Percentiles rank a stretch among this genome's conserved stretches.
These are phyloP conservation scores for Toxostoma redivivum DNA, from an alignment of 2,113 vertebrate genomes.

Conservation along the genomic window DNA sequence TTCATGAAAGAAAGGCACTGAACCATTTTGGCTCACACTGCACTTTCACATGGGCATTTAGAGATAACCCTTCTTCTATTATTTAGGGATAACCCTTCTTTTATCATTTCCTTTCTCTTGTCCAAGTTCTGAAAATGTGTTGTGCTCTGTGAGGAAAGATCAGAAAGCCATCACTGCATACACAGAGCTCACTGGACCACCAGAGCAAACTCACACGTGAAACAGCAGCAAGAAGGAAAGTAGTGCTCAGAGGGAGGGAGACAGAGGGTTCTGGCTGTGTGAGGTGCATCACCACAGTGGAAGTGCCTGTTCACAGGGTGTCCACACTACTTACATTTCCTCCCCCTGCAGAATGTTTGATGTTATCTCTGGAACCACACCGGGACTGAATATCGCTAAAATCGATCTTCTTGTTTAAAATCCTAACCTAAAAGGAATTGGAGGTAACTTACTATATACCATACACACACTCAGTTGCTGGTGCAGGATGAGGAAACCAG, in stretches of 20 bases:
- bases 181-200: neutral
- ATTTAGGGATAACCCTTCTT: neutral
- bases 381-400: slow-evolving; percentile 86
- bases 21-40: neutral
- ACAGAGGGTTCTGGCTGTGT: slow-evolving; percentile 25
- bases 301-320: slow-evolving; percentile 19
- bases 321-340: slow-evolving; percentile 87
- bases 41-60: neutral
- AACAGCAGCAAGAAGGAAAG: neutral
- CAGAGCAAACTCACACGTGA: neutral
- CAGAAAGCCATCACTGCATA: neutral
- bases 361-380: slow-evolving; percentile 93
- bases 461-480: neutral
- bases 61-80: neutral
- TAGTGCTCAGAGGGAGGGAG: neutral
- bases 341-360: slow-evolving; percentile 85
- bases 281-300: neutral
- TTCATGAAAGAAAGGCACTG: neutral
- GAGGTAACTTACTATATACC: slow-evolving; percentile 68
- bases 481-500: neutral
- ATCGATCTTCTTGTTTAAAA: slow-evolving; percentile 95
- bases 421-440: slow-evolving; percentile 90
- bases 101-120: neutral
- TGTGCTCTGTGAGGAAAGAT: neutral
- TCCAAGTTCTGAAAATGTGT: neutral